Conservation (phyloP, 2,113 vertebrate genomes). For the Pelecanoides urinatrix region DNA sequence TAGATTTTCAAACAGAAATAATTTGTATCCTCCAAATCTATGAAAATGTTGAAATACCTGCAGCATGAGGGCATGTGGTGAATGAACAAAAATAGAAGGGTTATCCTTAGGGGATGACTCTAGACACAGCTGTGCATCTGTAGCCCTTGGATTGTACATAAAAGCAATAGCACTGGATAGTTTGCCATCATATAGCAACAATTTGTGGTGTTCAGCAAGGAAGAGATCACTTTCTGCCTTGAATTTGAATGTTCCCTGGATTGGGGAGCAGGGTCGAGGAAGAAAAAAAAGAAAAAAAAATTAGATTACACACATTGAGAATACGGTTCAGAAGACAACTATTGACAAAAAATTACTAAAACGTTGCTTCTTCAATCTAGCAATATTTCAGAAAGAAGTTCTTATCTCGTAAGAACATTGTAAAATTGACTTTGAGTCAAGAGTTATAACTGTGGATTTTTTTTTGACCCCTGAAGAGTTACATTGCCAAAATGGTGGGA, state of each 20-base stretch:
- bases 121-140: slow-evolving; percentile 96
- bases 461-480: background rate
- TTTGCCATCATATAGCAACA: slow-evolving; percentile 92
- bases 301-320: background rate
- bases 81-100: slow-evolving; percentile 96
- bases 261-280: background rate
- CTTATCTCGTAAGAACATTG: background rate
- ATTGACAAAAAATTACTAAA: background rate
- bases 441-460: background rate
- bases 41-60: slow-evolving; percentile 80
- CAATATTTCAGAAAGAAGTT: background rate
- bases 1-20: background rate
- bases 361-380: background rate
- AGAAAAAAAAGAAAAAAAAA: background rate
- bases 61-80: slow-evolving; percentile 97
- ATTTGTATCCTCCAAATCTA: background rate
- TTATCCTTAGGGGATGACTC: slow-evolving; percentile 97
- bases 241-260: slow-evolving; percentile 94
- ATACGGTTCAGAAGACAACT: background rate
- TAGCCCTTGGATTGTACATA: slow-evolving; percentile 94
- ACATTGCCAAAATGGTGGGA: background rate
- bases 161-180: slow-evolving; percentile 90
- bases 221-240: slow-evolving; percentile 96
- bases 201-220: slow-evolving; percentile 94
- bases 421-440: background rate